Evolutionary conservation across 2,113 vertebrate genomes (phyloP).

Genomic region (Deroptyus accipitrinus): DNA sequence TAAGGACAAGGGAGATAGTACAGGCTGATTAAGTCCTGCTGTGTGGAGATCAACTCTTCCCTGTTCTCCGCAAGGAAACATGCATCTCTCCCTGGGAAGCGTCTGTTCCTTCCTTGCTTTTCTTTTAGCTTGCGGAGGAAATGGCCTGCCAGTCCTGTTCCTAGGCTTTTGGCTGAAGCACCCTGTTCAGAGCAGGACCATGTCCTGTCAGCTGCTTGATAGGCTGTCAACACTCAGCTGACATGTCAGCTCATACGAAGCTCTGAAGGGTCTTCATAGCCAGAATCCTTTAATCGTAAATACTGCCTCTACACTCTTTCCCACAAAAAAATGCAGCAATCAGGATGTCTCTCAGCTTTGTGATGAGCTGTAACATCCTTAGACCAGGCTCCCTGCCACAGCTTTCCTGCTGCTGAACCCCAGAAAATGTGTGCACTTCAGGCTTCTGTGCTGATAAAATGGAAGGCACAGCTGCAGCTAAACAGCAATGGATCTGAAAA

Average conservation of each 20-base stretch:
- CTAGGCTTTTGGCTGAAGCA: conserved; percentile 42
- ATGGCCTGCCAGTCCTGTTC: conserved; percentile 38
- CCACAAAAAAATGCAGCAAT: background rate
- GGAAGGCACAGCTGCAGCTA: conserved; percentile 12
- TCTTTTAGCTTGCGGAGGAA: conserved; percentile 16
- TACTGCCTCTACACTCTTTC: background rate
- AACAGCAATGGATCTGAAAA: background rate
- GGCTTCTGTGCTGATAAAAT: background rate
- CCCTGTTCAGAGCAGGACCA: background rate
- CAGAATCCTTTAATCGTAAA: conserved; percentile 53
- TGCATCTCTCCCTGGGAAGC: background rate
- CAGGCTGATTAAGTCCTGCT: background rate
- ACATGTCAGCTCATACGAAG: background rate
- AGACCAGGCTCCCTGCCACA: conserved; percentile 11
- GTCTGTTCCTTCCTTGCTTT: conserved; percentile 21
- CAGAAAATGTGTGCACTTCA: background rate
- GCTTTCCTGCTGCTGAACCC: background rate
- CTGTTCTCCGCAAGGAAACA: background rate
- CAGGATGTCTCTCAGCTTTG: conserved; percentile 9
- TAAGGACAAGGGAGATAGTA: background rate
- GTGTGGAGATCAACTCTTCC: background rate
- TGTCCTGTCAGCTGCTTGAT: conserved; percentile 47
- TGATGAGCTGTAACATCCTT: conserved; percentile 8
- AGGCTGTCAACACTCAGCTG: conserved; percentile 52
- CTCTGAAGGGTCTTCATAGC: conserved; percentile 33